A percentile compares a stretch with the other conserved stretches of the same genome.
Conservation (phyloP, 1,140 invertebrate species). For the Scaptomyza pallida region DNA sequence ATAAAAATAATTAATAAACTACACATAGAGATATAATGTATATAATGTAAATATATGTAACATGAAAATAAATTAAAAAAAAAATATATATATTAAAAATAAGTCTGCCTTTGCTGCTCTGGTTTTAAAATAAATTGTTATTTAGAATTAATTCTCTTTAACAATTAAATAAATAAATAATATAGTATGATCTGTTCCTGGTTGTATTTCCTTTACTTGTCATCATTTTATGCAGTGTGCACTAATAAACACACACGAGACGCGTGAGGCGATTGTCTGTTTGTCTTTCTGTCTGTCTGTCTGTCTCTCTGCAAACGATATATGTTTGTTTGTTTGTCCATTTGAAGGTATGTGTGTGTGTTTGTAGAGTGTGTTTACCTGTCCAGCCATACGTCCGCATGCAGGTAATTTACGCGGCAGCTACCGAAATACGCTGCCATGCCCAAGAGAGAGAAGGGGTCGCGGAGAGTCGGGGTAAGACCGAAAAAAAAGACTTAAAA, state of each 20-base stretch:
- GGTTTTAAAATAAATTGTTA: too few relatives aligned
- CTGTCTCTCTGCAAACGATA: neutral
- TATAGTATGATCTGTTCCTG: too few relatives aligned
- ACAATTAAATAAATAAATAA: too few relatives aligned
- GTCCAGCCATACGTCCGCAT: slow-evolving; percentile 70
- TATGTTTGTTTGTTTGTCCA: slow-evolving; percentile 9
- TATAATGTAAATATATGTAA: too few relatives aligned
- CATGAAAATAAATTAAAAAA: too few relatives aligned
- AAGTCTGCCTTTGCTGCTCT: too few relatives aligned
- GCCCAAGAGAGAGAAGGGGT: neutral
- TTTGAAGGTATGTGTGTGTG: slow-evolving; percentile 12
- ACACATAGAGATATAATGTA: too few relatives aligned
- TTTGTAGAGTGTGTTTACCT: slow-evolving; percentile 60
- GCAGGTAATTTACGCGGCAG: slow-evolving; percentile 83
- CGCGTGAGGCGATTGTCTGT: slow-evolving; percentile 20
- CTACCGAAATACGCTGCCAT: slow-evolving; percentile 82
- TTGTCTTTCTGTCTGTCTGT: neutral
- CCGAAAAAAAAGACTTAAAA: slow-evolving; percentile 10
- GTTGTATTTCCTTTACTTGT: too few relatives aligned
- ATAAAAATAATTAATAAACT: too few relatives aligned
- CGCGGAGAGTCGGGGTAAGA: slow-evolving; percentile 9
- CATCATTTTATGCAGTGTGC: slow-evolving; percentile 12
- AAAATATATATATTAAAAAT: too few relatives aligned
- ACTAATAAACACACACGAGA: slow-evolving; percentile 46
- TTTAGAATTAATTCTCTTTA: too few relatives aligned